Evolutionary conservation across 2,797 vertebrate genomes (phyloP), one percentile per base, ranked within the genome.

Genomic region (Pangasius macronema): DNA sequence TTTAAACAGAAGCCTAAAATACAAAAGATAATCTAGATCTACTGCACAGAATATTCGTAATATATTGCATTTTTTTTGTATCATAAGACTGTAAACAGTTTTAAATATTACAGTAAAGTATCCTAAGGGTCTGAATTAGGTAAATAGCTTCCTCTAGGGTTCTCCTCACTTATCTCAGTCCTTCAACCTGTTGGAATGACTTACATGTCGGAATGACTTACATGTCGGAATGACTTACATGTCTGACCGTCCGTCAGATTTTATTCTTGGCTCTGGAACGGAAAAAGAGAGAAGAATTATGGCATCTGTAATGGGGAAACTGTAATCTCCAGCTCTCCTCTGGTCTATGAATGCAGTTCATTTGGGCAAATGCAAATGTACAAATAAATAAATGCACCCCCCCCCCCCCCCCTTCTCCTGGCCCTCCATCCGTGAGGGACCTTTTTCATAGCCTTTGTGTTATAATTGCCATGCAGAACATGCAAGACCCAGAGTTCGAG

Each of bases 391-490:
- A 65, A 49, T 30, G 27, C 39, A 5, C 57, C 57, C 57, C 36
- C 59, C 59, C 46, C 2, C 27, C 49, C 57, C 57, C 57, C 36
- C 59, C 59, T 63, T 5, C 27, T 65, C 39, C 59, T 9, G 24
- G 82, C 30, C 51, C 68, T 77, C 68, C 14, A 24, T 51, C 33
- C 57, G 57, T 49, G 30, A 51, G 61, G 63, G 0, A 59, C 67
- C 67, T 82, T 27, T 86, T 86, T 36, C 80, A 83, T 89, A 30
- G 59, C 27, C 80, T 85, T 46, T 42, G 16, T 39, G 73, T 80
- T 85, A 86, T 82, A 89, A 77, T 84, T 85, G 83, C 82, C 87
- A 42, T 87, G 84, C 87, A 86, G 88, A 85, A 86, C 83, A 88
- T 90, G 90, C 90, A 91, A 68, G 36, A 11, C 75, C 86, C 75